A percentile compares a stretch with the other conserved stretches of the same genome.
Conservation (phyloP, 2,888 invertebrate species). For the Pollenia griseotomentosa region DNA sequence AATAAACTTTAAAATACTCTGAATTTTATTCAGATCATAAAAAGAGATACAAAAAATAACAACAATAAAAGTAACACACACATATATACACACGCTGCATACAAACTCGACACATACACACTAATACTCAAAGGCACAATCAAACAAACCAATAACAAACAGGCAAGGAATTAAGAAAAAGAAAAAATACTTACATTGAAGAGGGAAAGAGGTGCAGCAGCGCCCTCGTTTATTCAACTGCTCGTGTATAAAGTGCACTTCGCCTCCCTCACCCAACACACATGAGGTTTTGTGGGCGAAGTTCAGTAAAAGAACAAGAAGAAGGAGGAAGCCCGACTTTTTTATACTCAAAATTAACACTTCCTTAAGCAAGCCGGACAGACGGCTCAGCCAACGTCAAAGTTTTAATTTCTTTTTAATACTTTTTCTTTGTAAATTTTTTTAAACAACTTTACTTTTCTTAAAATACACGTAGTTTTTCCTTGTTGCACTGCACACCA, state of each 20-base stretch:
- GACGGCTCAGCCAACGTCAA: conserved; percentile 12
- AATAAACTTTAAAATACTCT: conserved; percentile 40
- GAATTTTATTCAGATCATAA: conserved; percentile 49
- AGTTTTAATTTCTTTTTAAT: conserved; percentile 3
- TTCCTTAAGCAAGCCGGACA: conserved; percentile 28
- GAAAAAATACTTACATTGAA: conserved; percentile 66
- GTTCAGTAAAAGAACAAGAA: conserved; percentile 44
- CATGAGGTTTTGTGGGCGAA: conserved; percentile 63
- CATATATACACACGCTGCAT: not conserved
- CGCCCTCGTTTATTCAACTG: conserved; percentile 74
- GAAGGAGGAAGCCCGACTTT: conserved; percentile 36
- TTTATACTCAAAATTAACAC: not conserved
- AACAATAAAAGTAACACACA: conserved; percentile 47
- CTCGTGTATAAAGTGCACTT: conserved; percentile 71
- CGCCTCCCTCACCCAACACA: conserved; percentile 68
- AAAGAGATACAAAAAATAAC: conserved; percentile 41
- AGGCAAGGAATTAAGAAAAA: conserved; percentile 55
- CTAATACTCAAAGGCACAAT: conserved; percentile 14
- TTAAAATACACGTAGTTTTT: conserved; percentile 29
- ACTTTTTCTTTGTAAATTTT: not conserved
- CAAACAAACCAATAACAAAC: conserved; percentile 50
- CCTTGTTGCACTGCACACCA: conserved; percentile 50
- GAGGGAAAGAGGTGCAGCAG: conserved; percentile 70
- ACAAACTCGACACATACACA: not conserved
- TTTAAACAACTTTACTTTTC: not conserved